Evolutionary conservation across 2,797 vertebrate species (phyloP).

Genomic region (Chaenodraco wilsoni): DNA sequence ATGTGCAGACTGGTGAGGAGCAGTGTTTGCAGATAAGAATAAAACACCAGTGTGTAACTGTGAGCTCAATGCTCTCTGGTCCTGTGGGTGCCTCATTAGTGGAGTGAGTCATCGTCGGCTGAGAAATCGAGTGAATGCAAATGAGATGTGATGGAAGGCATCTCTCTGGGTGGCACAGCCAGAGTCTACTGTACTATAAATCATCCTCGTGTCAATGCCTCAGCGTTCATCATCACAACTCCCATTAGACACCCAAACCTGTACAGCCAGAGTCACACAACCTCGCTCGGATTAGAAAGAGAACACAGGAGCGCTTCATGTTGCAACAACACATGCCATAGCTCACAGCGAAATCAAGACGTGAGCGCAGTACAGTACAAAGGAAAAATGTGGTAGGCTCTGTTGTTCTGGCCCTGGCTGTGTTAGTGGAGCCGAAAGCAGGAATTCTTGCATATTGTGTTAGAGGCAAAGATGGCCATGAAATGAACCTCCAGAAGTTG

Average conservation of each 20-base stretch:
- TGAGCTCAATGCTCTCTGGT: constrained; percentile 37
- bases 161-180: constrained; percentile 54
- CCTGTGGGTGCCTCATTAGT: constrained; percentile 72
- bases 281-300: constrained; percentile 7
- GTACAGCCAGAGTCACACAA: constrained; percentile 35
- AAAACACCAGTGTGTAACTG: constrained; percentile 41
- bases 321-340: neutral
- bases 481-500: too few species aligned
- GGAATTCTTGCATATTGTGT: too few species aligned
- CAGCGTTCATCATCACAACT: constrained; percentile 44
- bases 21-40: constrained; percentile 30
- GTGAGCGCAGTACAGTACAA: neutral
- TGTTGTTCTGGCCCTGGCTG: constrained; percentile 9
- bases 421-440: neutral
- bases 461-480: too few species aligned
- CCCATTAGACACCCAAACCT: constrained; percentile 39
- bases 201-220: constrained; percentile 57
- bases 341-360: constrained; percentile 8
- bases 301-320: neutral
- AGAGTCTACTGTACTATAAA: constrained; percentile 55
- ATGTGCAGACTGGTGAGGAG: constrained; percentile 14
- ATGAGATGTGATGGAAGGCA: constrained; percentile 68
- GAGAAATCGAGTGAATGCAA: constrained; percentile 68
- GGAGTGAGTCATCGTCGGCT: constrained; percentile 58
- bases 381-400: constrained; percentile 9